phyloP scores from a whole-genome alignment of 2,113 vertebrate genomes.

The Hypocryptadius cinnamomeus region DNA sequence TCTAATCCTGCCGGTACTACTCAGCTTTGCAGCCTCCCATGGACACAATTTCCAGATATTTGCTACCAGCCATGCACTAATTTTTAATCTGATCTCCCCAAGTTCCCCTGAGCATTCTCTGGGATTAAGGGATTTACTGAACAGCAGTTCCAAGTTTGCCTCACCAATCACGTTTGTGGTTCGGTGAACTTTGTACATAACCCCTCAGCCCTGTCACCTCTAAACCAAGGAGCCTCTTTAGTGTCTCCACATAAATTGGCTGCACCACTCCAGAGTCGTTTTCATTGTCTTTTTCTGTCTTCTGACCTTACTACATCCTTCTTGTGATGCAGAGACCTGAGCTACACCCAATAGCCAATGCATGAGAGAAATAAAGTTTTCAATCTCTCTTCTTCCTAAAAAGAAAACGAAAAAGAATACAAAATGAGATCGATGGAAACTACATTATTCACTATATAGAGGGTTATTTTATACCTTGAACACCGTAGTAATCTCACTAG shows the following conservation, averaged over 20 bases:
- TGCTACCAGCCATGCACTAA: background rate
- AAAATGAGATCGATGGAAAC: background rate
- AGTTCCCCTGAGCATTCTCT: background rate
- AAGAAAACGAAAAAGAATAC: background rate
- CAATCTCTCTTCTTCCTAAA: background rate
- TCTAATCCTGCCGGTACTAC: background rate
- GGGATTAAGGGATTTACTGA: background rate
- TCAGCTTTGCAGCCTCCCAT: background rate
- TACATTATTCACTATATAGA: background rate
- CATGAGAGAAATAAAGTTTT: background rate
- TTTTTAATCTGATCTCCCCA: background rate
- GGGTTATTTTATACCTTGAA: background rate
- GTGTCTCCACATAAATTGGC: background rate
- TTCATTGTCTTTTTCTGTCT: background rate
- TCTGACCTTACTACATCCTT: background rate
- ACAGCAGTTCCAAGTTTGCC: background rate
- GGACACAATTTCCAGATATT: background rate
- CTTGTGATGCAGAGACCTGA: background rate
- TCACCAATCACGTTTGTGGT: background rate
- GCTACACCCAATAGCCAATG: background rate
- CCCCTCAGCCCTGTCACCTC: background rate
- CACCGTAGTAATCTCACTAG: background rate
- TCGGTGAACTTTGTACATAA: background rate
- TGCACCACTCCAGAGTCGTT: accelerated
- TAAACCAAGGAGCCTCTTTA: background rate